Conservation (phyloP, 2,888 invertebrate genomes). For the Eristalinus aeneus region DNA sequence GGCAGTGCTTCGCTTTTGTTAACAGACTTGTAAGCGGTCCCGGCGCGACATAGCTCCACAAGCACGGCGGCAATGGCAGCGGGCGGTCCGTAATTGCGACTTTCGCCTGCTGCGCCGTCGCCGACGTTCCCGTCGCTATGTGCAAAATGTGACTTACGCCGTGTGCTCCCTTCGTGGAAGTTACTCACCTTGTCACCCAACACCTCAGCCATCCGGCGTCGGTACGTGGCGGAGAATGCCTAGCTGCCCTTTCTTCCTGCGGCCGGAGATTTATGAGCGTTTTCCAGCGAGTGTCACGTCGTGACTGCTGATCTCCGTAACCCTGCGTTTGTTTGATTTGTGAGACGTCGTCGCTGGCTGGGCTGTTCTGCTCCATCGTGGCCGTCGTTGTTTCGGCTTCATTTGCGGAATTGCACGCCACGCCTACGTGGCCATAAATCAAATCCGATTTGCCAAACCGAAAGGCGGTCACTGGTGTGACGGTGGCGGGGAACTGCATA, state of each 20-base stretch:
- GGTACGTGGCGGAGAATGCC: neutral
- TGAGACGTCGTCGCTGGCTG: neutral
- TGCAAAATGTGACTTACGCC: conserved; percentile 44
- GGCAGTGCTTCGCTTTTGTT: conserved; percentile 7
- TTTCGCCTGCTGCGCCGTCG: conserved; percentile 18
- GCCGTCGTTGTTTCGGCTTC: conserved; percentile 27
- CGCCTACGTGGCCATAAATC: conserved; percentile 64
- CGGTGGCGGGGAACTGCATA: conserved; percentile 5
- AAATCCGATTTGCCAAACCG: conserved; percentile 64
- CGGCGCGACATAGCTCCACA: conserved; percentile 9
- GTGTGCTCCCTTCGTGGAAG: conserved; percentile 44
- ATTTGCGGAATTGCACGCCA: conserved; percentile 64
- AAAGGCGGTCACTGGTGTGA: conserved; percentile 53
- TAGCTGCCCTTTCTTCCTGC: conserved; percentile 36
- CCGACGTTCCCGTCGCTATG: neutral
- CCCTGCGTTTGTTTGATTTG: conserved; percentile 38
- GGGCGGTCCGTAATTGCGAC: conserved; percentile 21
- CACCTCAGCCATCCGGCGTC: conserved; percentile 20
- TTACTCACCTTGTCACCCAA: conserved; percentile 55
- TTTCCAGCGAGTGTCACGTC: conserved; percentile 54
- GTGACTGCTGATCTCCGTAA: conserved; percentile 63
- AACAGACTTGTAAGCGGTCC: neutral
- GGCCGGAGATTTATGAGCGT: conserved; percentile 45
- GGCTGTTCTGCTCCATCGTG: neutral
- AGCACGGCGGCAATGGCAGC: neutral